Conservation (phyloP, 2,888 invertebrate genomes). For the Autographa pulchrina region DNA sequence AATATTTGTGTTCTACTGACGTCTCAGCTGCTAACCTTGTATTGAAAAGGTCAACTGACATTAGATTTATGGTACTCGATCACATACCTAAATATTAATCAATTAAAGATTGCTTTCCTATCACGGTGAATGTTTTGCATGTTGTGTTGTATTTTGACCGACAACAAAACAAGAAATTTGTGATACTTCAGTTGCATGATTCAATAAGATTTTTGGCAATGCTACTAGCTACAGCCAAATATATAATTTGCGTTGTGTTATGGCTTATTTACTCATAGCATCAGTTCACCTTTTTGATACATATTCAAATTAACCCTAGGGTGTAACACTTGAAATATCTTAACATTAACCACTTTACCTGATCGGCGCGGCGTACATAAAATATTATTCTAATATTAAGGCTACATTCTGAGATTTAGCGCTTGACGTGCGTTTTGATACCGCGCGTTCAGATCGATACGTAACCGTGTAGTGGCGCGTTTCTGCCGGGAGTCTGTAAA, state of each 20-base stretch:
- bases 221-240: neutral
- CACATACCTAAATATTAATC: too few relatives aligned
- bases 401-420: conserved; percentile 38
- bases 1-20: conserved; percentile 3
- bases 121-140: neutral
- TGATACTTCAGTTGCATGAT: neutral
- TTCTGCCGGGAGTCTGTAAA: conserved; percentile 18
- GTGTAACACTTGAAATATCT: neutral
- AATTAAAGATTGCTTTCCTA: too few relatives aligned
- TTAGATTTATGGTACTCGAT: neutral
- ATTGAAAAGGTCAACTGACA: neutral
- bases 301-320: neutral
- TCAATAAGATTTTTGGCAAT: neutral
- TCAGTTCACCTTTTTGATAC: neutral
- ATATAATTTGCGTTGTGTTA: neutral
- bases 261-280: neutral
- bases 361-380: conserved; percentile 4
- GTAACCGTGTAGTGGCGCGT: neutral
- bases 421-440: conserved; percentile 55
- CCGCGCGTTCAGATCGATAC: conserved; percentile 28
- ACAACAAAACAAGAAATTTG: neutral
- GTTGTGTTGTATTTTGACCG: neutral
- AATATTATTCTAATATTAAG: conserved; percentile 9
- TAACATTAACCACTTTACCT: neutral
- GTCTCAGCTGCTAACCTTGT: neutral